Base-by-base conservation (phyloP, 2,888 invertebrate species). In the Hirtodrosophila trivittata region DNA sequence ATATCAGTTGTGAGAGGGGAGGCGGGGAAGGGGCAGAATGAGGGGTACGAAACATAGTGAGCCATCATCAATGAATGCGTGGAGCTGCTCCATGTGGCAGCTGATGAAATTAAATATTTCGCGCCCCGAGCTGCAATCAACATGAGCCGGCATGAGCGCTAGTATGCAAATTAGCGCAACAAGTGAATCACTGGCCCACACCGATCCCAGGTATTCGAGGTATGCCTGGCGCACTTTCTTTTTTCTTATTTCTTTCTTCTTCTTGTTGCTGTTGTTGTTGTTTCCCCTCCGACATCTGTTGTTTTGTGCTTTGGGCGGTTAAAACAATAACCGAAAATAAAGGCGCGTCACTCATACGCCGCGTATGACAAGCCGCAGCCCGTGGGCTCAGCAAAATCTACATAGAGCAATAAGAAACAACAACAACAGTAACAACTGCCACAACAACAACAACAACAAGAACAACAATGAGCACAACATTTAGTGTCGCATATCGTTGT, bases 341-440 rank as follows among this genome's bases (percentile, higher is more conserved):
- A 82, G 87, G 82, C 82, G 82, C 73, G 87, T 85, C 82, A 82
- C 82, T 87, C 83, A 87, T 87, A 87, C 82, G 87, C 78, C 82
- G 70, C 76, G 83, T 85, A 77, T 86, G 85, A 81, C 86, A 84
- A 41, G 86, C 66, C 67, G 68, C 72, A 67, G 72, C 72, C 73
- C 76, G 65, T 66, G 77, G 72, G 87, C 66, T 69, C 70, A 64
- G 75, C 57, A 42, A 72, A 71, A 68, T 71, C 65, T 52, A 75
- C 60, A 60, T 10, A 21, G 45, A 30, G 16, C 43, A 39, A 39
- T 38, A 9, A 59, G 56, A 72, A 46, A 35, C 3, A 58, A 38
- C 59, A 71, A 28, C 56, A 55, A 12, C 39, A 52, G 43, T 18
- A 52, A 30, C 47, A 50, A 16, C 18, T 32, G 26, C 66, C 52